Evolutionary conservation across 2,888 invertebrate species (phyloP).

Genomic region (Dryobota labecula): DNA sequence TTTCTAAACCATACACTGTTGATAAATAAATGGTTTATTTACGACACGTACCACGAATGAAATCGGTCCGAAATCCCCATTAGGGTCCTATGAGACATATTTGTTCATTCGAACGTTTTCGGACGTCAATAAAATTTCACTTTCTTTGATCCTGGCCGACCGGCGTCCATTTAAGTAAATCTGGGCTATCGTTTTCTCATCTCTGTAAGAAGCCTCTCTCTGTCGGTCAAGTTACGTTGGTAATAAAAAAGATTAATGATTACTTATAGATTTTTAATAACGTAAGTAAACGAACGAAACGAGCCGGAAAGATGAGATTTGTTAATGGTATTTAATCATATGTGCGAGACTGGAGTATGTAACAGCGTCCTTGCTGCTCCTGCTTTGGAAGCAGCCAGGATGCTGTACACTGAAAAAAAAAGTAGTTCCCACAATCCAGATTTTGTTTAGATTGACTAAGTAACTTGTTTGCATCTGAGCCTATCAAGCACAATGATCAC

Average conservation of each 20-base stretch:
- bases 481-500: too few species aligned
- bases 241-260: too few species aligned
- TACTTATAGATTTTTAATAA: conserved; percentile 27
- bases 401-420: too few species aligned
- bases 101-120: conserved; percentile 45
- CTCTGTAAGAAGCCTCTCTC: conserved; percentile 29
- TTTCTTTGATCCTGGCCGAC: conserved; percentile 58
- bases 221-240: conserved; percentile 30
- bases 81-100: conserved; percentile 42
- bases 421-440: too few species aligned
- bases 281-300: conserved; percentile 21
- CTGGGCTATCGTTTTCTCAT: conserved; percentile 62
- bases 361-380: too few species aligned
- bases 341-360: too few species aligned
- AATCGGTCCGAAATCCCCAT: conserved; percentile 22
- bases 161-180: conserved; percentile 56
- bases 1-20: background rate
- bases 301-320: too few species aligned
- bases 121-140: conserved; percentile 64
- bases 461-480: too few species aligned
- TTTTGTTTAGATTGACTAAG: too few species aligned
- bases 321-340: too few species aligned
- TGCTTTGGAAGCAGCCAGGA: too few species aligned
- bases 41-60: conserved; percentile 16
- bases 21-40: conserved; percentile 14